Evolutionary conservation across 2,797 vertebrate species (phyloP).

Genomic region (Peromyscus nudipes): DNA sequence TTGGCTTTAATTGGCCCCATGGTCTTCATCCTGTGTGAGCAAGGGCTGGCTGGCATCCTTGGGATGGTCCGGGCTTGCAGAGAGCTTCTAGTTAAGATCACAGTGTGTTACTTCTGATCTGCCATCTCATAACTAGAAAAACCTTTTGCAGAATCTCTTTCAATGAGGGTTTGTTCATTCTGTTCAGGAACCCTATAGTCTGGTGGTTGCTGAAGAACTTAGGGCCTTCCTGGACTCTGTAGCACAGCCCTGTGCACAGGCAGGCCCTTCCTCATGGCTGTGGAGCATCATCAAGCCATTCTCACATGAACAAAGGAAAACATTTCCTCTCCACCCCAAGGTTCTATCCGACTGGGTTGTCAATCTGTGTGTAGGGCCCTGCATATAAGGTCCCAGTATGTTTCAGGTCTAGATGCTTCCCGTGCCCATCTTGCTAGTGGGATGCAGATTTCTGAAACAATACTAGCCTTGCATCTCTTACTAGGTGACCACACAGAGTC

Average conservation of each 20-base stretch:
- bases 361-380: background rate
- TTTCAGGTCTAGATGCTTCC: background rate
- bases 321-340: background rate
- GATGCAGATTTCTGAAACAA: background rate
- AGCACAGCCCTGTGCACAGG: rapidly evolving
- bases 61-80: rapidly evolving
- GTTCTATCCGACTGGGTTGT: too few species aligned
- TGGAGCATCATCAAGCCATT: background rate
- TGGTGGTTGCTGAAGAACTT: background rate
- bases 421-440: background rate
- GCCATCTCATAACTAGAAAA: rapidly evolving
- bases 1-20: background rate
- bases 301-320: background rate
- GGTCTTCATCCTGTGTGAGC: rapidly evolving
- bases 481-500: too few species aligned
- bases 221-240: background rate
- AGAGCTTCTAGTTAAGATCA: background rate
- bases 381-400: rapidly evolving
- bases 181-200: background rate
- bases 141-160: background rate
- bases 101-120: rapidly evolving
- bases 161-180: background rate
- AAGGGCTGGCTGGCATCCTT: rapidly evolving
- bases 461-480: background rate
- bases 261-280: background rate